Evolutionary conservation across 2,797 vertebrate species (phyloP).

Genomic region (Hippoglossus hippoglossus): DNA sequence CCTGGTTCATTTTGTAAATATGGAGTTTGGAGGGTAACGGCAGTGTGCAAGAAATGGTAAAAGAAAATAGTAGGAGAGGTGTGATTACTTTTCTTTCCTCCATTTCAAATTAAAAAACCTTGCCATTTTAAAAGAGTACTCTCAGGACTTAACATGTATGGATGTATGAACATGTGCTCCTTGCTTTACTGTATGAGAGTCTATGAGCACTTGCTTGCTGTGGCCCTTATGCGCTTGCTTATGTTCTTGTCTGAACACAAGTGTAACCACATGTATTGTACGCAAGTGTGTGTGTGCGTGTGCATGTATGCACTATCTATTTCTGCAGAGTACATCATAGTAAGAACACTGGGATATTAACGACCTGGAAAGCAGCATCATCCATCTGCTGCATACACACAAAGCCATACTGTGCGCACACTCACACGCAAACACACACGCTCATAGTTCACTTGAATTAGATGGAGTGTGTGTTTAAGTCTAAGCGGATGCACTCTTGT

Average conservation of each 20-base stretch:
- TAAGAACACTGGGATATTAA: conserved; percentile 62
- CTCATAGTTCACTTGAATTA: conserved; percentile 28
- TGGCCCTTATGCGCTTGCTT: background rate
- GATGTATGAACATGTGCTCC: background rate
- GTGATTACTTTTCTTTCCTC: no score
- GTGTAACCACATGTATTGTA: background rate
- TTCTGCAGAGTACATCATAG: conserved; percentile 35
- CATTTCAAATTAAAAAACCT: no score
- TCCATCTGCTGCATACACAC: conserved; percentile 56
- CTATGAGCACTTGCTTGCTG: background rate
- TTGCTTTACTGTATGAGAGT: background rate
- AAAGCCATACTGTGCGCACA: background rate
- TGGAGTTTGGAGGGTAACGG: background rate
- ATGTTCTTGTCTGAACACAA: background rate
- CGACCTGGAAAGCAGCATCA: conserved; percentile 49
- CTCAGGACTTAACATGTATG: no score
- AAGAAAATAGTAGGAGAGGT: background rate
- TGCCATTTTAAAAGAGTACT: no score
- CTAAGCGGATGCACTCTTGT: background rate
- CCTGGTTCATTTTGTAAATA: background rate
- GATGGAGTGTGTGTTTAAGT: conserved; percentile 6
- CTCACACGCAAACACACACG: background rate
- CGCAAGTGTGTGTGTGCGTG: background rate
- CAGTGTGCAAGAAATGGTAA: background rate
- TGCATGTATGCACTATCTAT: conserved; percentile 9